Percentiles rank a stretch among this genome's conserved stretches.
These are phyloP conservation scores for Drosophila serrata DNA, from an alignment of 1,140 invertebrate species.

Conservation along the genomic window DNA sequence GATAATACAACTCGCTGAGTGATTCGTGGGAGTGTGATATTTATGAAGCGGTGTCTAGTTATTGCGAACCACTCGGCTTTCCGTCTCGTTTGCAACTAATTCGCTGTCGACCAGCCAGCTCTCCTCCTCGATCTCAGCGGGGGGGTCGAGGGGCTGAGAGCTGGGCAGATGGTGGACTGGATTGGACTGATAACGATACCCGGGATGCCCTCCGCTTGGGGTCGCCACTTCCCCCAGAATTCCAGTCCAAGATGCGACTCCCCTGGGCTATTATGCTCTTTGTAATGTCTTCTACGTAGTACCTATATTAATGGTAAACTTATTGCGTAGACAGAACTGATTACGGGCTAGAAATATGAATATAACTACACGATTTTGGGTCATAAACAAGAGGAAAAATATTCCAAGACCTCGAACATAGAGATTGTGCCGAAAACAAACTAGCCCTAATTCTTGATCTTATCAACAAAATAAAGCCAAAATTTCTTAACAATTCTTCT, in stretches of 20 bases:
- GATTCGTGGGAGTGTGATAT: neutral
- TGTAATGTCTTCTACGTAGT: neutral
- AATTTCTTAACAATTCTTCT: no score
- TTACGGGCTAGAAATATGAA: slow-evolving; percentile 8
- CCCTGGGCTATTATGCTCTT: neutral
- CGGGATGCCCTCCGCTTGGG: slow-evolving; percentile 25
- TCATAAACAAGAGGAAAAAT: slow-evolving; percentile 5
- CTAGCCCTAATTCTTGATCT: neutral
- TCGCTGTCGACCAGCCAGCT: slow-evolving; percentile 3
- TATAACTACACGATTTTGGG: neutral
- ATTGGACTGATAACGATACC: slow-evolving; percentile 3
- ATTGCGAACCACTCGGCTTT: slow-evolving; percentile 43
- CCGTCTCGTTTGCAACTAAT: slow-evolving; percentile 39
- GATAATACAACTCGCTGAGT: neutral
- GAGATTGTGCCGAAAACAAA: slow-evolving; percentile 8
- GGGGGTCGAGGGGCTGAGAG: neutral
- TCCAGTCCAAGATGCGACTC: neutral
- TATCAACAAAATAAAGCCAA: neutral
- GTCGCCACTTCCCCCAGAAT: neutral
- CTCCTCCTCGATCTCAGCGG: slow-evolving; percentile 3
- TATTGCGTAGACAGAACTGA: slow-evolving; percentile 14
- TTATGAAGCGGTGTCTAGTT: neutral
- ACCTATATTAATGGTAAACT: neutral
- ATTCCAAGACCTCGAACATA: neutral
- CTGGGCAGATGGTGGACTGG: slow-evolving; percentile 2